Percentiles rank a stretch among this genome's conserved stretches.
Evolutionary conservation across 2,888 invertebrate genomes (phyloP).

Genomic region (Hydraecia micacea): DNA sequence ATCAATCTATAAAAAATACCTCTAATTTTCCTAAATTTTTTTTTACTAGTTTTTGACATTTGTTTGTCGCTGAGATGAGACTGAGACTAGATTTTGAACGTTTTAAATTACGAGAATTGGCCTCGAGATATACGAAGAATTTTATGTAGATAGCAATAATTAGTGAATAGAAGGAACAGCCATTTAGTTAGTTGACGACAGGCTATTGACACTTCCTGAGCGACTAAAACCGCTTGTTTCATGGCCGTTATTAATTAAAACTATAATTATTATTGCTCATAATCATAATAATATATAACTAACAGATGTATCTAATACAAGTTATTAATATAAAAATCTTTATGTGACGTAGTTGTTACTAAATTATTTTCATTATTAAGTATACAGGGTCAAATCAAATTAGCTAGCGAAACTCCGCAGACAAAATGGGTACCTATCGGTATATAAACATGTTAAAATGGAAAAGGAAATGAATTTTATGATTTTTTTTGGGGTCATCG

Average conservation of each 20-base stretch:
- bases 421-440: not conserved
- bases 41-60: not conserved
- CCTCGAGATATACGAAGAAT: not conserved
- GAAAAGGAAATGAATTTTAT: not conserved
- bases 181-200: not conserved
- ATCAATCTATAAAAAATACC: no score
- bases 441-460: no score
- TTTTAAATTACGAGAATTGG: not conserved
- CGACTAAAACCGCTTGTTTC: constrained; percentile 50
- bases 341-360: constrained; percentile 54
- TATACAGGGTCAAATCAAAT: constrained; percentile 3
- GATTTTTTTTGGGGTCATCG: no score
- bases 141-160: constrained; percentile 55
- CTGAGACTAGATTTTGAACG: not conserved
- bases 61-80: not conserved
- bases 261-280: constrained; percentile 53
- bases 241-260: constrained; percentile 35
- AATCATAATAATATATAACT: constrained; percentile 42
- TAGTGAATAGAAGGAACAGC: constrained; percentile 28
- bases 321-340: constrained; percentile 51
- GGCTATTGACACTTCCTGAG: not conserved
- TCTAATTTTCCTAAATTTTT: not conserved
- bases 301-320: constrained; percentile 64
- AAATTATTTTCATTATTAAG: constrained; percentile 63
- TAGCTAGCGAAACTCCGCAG: not conserved